A percentile compares a stretch with the other conserved stretches of the same genome.
phyloP scores from a whole-genome alignment of 2,113 vertebrate species.

The Forbesichthys papilliferus region DNA sequence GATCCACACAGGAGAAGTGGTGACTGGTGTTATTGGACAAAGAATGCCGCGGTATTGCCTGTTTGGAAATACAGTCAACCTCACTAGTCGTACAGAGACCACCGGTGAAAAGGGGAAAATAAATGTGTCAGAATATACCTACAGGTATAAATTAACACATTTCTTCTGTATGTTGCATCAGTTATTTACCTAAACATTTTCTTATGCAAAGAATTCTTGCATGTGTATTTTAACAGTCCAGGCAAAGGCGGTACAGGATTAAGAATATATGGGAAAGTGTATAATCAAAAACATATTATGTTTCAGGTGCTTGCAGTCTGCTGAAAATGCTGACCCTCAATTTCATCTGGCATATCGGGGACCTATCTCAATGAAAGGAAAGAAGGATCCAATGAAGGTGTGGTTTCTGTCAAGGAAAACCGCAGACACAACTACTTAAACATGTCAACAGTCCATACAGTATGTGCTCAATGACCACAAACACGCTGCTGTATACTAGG shows the following conservation, averaged over 20 bases:
- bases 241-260: no score
- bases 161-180: neutral
- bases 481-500: no score
- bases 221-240: neutral
- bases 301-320: conserved; percentile 90
- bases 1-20: conserved; percentile 97
- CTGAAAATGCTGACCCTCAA: conserved; percentile 93
- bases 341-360: conserved; percentile 92
- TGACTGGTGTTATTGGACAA: conserved; percentile 97
- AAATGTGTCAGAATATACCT: conserved; percentile 95
- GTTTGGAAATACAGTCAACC: conserved; percentile 97
- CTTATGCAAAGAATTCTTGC: neutral
- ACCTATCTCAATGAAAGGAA: conserved; percentile 96
- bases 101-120: conserved; percentile 96
- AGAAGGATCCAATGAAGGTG: conserved; percentile 98
- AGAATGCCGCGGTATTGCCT: conserved; percentile 98
- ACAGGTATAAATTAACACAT: conserved; percentile 76
- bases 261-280: no score
- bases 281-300: neutral
- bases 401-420: conserved; percentile 94
- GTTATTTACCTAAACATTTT: neutral
- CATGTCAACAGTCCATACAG: neutral
- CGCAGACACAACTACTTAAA: conserved; percentile 75
- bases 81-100: conserved; percentile 98
- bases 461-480: neutral